phyloP scores from a whole-genome alignment of 2,888 invertebrate species.

The Leucophora obtusa region DNA sequence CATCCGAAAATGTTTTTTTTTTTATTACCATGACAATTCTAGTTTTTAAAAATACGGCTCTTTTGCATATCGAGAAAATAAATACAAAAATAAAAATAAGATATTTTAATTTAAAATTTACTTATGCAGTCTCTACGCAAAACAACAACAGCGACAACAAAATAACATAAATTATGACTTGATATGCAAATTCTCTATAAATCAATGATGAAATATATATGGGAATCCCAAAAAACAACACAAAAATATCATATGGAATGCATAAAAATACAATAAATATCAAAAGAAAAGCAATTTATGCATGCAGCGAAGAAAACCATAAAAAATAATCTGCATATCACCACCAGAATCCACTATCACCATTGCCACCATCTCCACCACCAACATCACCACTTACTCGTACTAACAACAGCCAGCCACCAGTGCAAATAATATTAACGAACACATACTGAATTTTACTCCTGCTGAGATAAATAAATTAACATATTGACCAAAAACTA shows the following conservation, averaged over 20 bases:
- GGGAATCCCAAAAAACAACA: slow-evolving; percentile 63
- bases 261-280: slow-evolving; percentile 63
- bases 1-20: no score
- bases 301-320: slow-evolving; percentile 48
- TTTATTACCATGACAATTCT: no score
- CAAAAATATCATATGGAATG: slow-evolving; percentile 68
- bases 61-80: no score
- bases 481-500: slow-evolving; percentile 60
- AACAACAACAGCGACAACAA: not conserved
- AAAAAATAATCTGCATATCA: slow-evolving; percentile 57
- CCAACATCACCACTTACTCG: slow-evolving; percentile 28
- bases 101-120: slow-evolving; percentile 19
- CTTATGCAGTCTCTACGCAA: not conserved
- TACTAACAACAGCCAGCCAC: not conserved
- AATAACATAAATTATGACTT: slow-evolving; percentile 30
- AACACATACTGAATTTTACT: not conserved
- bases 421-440: not conserved
- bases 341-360: not conserved
- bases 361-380: slow-evolving; percentile 39
- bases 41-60: no score
- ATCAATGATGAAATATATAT: slow-evolving; percentile 69
- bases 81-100: not conserved
- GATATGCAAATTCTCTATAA: slow-evolving; percentile 56
- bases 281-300: slow-evolving; percentile 57
- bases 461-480: slow-evolving; percentile 64